Percentiles rank a stretch among this genome's conserved stretches.
Evolutionary conservation across 2,888 invertebrate species (phyloP).

Genomic region (Yponomeuta evonymella): DNA sequence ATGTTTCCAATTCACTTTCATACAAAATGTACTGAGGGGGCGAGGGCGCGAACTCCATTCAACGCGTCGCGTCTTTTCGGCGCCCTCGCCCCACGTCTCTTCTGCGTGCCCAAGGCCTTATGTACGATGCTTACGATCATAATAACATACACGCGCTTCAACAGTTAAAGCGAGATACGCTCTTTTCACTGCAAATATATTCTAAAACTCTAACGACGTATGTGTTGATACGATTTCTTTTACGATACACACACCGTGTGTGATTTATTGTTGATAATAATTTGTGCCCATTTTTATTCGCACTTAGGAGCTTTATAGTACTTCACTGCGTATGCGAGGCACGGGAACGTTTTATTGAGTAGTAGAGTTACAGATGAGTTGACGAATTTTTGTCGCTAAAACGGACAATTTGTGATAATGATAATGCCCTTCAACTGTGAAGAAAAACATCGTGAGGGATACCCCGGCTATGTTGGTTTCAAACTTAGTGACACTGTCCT

Average conservation of each 20-base stretch:
- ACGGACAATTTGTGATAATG: too few species aligned
- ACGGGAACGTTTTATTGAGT: neutral
- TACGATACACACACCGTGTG: constrained; percentile 34
- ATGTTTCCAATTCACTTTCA: too few species aligned
- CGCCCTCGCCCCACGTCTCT: too few species aligned
- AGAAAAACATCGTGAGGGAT: too few species aligned
- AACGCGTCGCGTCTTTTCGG: too few species aligned
- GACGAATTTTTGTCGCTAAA: neutral
- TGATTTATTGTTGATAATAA: constrained; percentile 61
- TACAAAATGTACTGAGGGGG: too few species aligned
- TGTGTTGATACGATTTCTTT: constrained; percentile 36
- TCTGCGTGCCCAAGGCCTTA: too few species aligned
- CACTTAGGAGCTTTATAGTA: constrained; percentile 32
- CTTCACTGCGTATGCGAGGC: neutral
- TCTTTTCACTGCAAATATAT: constrained; percentile 3
- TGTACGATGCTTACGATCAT: neutral
- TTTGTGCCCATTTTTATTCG: constrained; percentile 34
- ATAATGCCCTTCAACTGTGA: too few species aligned
- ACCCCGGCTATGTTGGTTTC: too few species aligned
- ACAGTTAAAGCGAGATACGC: neutral
- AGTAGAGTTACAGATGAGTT: neutral
- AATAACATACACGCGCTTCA: neutral
- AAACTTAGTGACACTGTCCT: too few species aligned
- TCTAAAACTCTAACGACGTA: constrained; percentile 12
- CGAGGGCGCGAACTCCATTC: too few species aligned